A percentile compares a stretch with the other conserved stretches of the same genome.
Conservation (phyloP, 2,888 invertebrate species). For the Adelognathus sp. region DNA sequence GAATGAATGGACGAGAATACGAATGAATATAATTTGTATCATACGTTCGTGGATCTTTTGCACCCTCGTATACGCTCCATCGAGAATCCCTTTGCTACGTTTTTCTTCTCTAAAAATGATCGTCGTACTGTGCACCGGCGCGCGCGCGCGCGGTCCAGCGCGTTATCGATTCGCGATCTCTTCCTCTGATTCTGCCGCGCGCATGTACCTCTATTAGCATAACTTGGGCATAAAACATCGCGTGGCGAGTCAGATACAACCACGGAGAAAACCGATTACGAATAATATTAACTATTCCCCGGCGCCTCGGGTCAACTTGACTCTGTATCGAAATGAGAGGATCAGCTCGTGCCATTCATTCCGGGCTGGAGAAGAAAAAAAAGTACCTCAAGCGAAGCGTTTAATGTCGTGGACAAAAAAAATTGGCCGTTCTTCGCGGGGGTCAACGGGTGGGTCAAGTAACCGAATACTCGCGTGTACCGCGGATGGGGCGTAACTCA, state of each 20-base stretch:
- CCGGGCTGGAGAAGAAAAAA: neutral
- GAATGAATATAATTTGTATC: conserved; percentile 60
- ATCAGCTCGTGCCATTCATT: neutral
- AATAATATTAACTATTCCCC: conserved; percentile 49
- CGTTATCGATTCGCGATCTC: conserved; percentile 58
- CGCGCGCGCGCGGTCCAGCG: conserved; percentile 18
- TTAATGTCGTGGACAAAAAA: neutral
- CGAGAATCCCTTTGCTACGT: conserved; percentile 54
- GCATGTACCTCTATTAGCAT: conserved; percentile 53
- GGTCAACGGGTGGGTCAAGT: neutral
- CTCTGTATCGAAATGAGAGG: conserved; percentile 23
- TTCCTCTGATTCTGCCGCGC: conserved; percentile 5
- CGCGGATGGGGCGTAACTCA: no score
- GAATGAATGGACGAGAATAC: conserved; percentile 23
- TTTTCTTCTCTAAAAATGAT: conserved; percentile 54
- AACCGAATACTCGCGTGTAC: no score
- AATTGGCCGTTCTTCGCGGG: neutral
- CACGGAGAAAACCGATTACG: conserved; percentile 45
- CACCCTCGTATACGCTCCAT: conserved; percentile 9
- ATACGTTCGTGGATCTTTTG: conserved; percentile 36
- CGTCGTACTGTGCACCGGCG: conserved; percentile 13
- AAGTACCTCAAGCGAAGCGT: neutral
- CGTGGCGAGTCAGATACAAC: conserved; percentile 31
- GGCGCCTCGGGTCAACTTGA: conserved; percentile 47
- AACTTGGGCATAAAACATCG: conserved; percentile 53